Percentiles rank a stretch among this genome's conserved stretches.
These are phyloP conservation scores for Heteractis magnifica DNA, from an alignment of 92 coral and sea anemone genomes.

Conservation along the genomic window DNA sequence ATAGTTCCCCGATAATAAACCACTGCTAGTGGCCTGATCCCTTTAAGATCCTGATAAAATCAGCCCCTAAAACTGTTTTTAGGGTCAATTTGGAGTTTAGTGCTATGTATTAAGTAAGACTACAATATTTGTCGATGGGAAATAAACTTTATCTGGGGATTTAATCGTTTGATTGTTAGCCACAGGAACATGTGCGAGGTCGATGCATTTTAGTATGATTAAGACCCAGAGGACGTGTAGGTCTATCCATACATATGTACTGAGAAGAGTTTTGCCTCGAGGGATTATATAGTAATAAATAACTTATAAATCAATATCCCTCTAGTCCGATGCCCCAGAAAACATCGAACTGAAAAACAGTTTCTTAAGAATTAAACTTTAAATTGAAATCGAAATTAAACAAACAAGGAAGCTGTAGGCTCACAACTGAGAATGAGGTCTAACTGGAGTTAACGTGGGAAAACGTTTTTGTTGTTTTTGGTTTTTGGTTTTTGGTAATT, in stretches of 20 bases:
- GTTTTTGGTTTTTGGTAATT: no score
- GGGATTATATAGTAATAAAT: neutral
- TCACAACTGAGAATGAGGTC: no score
- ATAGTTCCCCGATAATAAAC: slow-evolving; percentile 10
- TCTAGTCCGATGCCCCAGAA: no score
- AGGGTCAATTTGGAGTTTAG: slow-evolving; percentile 30
- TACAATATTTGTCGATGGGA: slow-evolving; percentile 13
- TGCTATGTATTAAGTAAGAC: slow-evolving; percentile 24
- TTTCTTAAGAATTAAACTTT: neutral
- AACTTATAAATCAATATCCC: neutral
- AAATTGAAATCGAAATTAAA: neutral
- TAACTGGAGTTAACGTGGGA: no score
- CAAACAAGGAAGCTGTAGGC: neutral
- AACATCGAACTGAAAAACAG: neutral
- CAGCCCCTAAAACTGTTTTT: slow-evolving; percentile 21
- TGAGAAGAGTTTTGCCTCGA: neutral
- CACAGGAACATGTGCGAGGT: slow-evolving; percentile 4
- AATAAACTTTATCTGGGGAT: slow-evolving; percentile 8
- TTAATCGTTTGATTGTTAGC: slow-evolving; percentile 3
- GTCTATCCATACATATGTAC: neutral
- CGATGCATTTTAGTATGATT: neutral
- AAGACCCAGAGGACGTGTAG: neutral
- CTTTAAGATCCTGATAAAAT: slow-evolving; percentile 16
- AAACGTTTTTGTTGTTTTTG: no score
- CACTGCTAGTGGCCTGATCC: slow-evolving; percentile 14